Base-by-base conservation (phyloP, 2,888 invertebrate species). In the Epirrita christyi region DNA sequence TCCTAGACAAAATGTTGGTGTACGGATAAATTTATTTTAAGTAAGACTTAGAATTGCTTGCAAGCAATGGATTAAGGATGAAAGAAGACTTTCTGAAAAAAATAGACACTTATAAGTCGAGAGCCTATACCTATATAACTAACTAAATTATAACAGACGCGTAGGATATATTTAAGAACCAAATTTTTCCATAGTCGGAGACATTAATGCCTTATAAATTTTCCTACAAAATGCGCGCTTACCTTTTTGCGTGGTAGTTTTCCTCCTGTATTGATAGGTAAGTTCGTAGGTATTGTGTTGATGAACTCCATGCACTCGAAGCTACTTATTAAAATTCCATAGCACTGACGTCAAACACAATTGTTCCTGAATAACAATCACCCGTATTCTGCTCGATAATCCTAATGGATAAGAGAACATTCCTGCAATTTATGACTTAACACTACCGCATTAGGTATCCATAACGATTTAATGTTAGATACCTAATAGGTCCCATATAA, bases 361-460 rank as follows among this genome's bases (percentile, higher is more conserved):
- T 70, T 69, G 66, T 65, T 71, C 68, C 68, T 69, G 73, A 78
- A 78, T 80, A 68, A 63, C 63, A 74, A 82, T 59, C 66, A 82
- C 82, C 81, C 80, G 80, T 75, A 81, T 80, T 56, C 51, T 7
- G 46, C 32, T 48, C 36, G 36, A 13, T 44, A 34, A 53, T 40
- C 42, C 55, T 69, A 60, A 61, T 64, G 64, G 55, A 64, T 69
- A 63, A 54, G 63, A 64, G 10, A 42, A n/a, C 32, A 43, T 43
- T 46, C 50, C 38, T 44, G 41, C 32, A 45, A 38, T 51, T 59
- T 55, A 51, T 10, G 36, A 14, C 10, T 14, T 51, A 21, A 14
- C 8, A 41, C 21, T 47, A n/a, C 40, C 15, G 44, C 45, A 32
- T 50, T 28, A 37, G 47, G 28, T 36, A 34, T 40, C 13, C 13